These are phyloP conservation scores for Antigone vipio DNA, from an alignment of 2,113 vertebrate genomes.

Conservation along the genomic window DNA sequence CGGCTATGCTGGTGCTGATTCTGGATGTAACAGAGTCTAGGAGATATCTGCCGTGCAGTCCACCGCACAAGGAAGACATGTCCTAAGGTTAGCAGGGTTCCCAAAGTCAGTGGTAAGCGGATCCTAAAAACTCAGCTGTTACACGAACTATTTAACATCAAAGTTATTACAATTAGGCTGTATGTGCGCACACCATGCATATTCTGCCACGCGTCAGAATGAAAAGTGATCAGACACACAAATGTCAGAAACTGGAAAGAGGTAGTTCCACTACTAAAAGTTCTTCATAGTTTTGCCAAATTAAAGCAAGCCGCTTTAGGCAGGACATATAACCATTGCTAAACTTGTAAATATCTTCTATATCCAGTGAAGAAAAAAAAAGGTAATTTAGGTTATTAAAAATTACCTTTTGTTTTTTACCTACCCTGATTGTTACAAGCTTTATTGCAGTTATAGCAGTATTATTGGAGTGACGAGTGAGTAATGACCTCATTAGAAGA, in stretches of 20 bases:
- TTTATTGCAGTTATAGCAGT: neutral
- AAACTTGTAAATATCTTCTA: neutral
- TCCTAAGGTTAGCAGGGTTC: neutral
- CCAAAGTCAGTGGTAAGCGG: neutral
- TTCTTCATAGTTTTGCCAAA: neutral
- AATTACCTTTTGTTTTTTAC: neutral
- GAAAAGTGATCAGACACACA: neutral
- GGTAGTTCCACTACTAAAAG: neutral
- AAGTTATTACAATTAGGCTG: neutral
- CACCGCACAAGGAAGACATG: neutral
- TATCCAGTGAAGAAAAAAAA: slow-evolving; percentile 30
- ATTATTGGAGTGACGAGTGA: neutral
- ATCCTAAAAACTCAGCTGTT: neutral
- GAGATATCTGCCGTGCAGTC: neutral
- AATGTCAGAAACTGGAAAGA: neutral
- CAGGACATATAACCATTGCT: neutral
- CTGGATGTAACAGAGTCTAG: neutral
- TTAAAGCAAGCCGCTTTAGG: neutral
- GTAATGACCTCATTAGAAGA: neutral
- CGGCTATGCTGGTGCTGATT: neutral
- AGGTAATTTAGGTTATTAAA: slow-evolving; percentile 28
- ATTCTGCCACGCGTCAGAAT: neutral
- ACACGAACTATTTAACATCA: neutral
- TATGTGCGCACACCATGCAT: neutral
- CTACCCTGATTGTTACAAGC: neutral